Evolutionary conservation across 2,113 vertebrate genomes (phyloP), one percentile per base, ranked within the genome.

Genomic region (Nothoprocta pentlandii): DNA sequence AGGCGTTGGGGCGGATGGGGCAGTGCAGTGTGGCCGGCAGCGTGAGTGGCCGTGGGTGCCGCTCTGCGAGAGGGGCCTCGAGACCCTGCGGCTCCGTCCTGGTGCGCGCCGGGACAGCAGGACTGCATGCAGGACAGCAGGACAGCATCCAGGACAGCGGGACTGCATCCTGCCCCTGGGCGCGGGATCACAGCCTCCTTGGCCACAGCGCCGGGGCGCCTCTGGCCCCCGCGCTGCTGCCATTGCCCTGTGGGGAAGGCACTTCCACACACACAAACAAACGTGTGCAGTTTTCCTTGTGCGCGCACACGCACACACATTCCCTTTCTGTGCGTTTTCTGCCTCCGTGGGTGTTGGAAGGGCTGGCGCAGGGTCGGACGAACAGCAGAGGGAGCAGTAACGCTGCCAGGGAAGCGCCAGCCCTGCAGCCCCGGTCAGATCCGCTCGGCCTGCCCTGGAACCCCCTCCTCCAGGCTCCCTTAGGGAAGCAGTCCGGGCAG

Each of bases 301-400:
- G 2, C 64, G 6, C 41, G 9, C n/a, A 12, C 7, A 75, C n/a
- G 30, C 53, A 54, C 53, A 28, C 19, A 47, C 13, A 28, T 16
- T 54, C 28, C 28, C 53, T 54, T 28, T 54, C 16, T 54, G 26
- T 54, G 15, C 30, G 7, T 68, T 59, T 87, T 76, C 13, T 74
- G 23, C 23, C 12, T 13, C 39, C 21, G 10, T 30, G 23, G 4
- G 54, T 70, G 66, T 56, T 63, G 30, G 30, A 67, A 15, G 47
- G 32, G 23, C 39, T 80, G 86, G 83, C 56, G 5, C 4, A 2
- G 73, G 70, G 64, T 84, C 64, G 59, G 30, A 3, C 6, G 3
- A 44, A 83, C 90, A 47, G 42, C 93, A 95, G 95, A 94, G 93
- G 90, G 85, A 92, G 88, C 2, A 79, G 80, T 32, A 44, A 53